Evolutionary conservation across 2,113 vertebrate genomes (phyloP).

Genomic region (Pelobates fuscus): DNA sequence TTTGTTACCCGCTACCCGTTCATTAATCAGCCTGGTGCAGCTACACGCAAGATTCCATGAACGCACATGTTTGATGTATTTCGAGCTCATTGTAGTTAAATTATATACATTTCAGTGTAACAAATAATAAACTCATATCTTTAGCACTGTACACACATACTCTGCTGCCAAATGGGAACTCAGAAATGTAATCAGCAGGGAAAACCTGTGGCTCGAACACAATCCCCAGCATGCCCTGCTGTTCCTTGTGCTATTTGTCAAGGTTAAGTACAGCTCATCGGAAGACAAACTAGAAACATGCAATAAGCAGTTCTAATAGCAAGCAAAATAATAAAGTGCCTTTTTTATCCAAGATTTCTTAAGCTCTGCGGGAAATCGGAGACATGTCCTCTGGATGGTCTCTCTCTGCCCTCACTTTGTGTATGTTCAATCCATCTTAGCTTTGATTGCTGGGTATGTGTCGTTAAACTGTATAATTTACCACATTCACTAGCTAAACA

Average conservation of each 20-base stretch:
- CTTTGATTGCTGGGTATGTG: not conserved
- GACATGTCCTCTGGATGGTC: not conserved
- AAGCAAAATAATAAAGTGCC: not conserved
- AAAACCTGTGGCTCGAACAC: constrained; percentile 28
- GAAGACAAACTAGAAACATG: not conserved
- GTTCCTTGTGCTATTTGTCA: constrained; percentile 1
- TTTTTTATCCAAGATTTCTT: constrained; percentile 8
- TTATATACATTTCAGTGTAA: constrained; percentile 8
- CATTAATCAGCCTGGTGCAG: no score
- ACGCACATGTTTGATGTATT: no score
- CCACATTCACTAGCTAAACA: not conserved
- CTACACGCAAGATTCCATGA: no score
- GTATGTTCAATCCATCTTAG: not conserved
- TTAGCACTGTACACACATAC: constrained; percentile 27
- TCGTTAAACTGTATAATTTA: not conserved
- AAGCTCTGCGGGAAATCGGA: not conserved
- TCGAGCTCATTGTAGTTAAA: not conserved
- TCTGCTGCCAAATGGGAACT: constrained; percentile 10
- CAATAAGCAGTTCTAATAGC: constrained; percentile 1
- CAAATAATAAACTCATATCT: constrained; percentile 31
- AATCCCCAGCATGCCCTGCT: constrained; percentile 14
- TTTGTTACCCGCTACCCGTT: no score
- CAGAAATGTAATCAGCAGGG: constrained; percentile 8
- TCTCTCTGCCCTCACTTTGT: not conserved
- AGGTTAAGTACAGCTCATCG: constrained; percentile 27